Evolutionary conservation across 2,888 invertebrate species (phyloP), one percentile per base, ranked within the genome.

Genomic region (Trichogramma dendrolimi): DNA sequence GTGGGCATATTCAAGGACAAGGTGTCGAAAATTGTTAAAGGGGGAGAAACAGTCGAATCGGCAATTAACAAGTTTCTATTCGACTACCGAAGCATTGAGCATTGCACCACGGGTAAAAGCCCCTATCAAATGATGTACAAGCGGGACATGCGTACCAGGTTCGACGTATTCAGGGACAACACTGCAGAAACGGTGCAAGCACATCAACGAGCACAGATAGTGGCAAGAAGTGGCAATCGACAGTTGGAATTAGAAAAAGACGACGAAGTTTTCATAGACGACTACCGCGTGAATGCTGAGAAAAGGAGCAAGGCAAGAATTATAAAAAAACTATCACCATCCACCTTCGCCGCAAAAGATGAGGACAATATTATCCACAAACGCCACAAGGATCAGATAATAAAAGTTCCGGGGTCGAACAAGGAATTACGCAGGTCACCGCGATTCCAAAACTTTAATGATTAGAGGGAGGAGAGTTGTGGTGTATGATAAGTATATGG

Each of bases 91-190:
- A 62, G 58, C 27, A 61, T 61, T 4, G 44, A 52, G 39, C 64
- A 68, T 49, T 56, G 61, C 43, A 66, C 67, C 0, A 67, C 65
- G 4, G 48, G 64, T 0, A 61, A 50, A 55, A 67, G 51, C 6
- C 68, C 68, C 8, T 61, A 66, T 8, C 43, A 46, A 5, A 6
- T 67, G 7, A 63, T 68, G 63, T 69, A 55, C 27, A 60, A 63
- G 1, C 52, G 67, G 7, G 67, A 68, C 0, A 38, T 67, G 10
- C 53, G 66, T 57, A 66, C 69, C 42, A 50, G 67, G 10, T 69
- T 68, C 44, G 67, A 68, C 55, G 27, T 60, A 10, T 39, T 58
- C 4, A 47, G 44, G 10, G 56, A 60, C 6, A 51, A 60, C 39
- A 48, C 62, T 8, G n/a, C 11, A 4, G 46, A 53, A 8, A 55